Evolutionary conservation across 2,888 invertebrate genomes (phyloP).

Genomic region (Mantis religiosa): DNA sequence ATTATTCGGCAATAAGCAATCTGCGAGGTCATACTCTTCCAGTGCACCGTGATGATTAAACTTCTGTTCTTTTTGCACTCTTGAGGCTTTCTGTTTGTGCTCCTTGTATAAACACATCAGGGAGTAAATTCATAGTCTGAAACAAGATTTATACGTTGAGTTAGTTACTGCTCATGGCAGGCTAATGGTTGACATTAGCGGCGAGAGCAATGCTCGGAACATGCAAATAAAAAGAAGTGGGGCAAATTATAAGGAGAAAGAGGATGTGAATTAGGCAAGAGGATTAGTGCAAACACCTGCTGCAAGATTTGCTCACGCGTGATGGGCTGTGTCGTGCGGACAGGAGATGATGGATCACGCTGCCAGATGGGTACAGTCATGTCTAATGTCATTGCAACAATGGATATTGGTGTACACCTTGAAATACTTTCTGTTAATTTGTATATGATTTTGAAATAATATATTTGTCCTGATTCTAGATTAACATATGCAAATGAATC

Average conservation of each 20-base stretch:
- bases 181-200: not conserved
- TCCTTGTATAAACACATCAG: not conserved
- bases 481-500: too few relatives aligned
- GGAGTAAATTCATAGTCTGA: not conserved
- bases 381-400: not conserved
- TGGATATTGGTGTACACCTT: not conserved
- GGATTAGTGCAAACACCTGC: not conserved
- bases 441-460: too few relatives aligned
- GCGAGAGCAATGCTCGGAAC: not conserved
- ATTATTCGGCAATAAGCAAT: not conserved
- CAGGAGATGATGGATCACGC: not conserved
- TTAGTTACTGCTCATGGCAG: not conserved
- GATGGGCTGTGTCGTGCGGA: not conserved
- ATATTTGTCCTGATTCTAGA: too few relatives aligned
- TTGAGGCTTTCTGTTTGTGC: not conserved
- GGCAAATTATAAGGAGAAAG: not conserved
- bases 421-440: too few relatives aligned
- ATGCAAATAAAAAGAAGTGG: not conserved
- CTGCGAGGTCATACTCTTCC: not conserved
- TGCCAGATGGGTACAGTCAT: not conserved
- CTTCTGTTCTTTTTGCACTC: too few relatives aligned
- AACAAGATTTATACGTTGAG: not conserved
- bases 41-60: not conserved
- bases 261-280: too few relatives aligned
- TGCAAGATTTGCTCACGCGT: not conserved